Percentiles rank a stretch among this genome's conserved stretches.
Conservation (phyloP, 2,113 vertebrate species). For the Poecile atricapillus region DNA sequence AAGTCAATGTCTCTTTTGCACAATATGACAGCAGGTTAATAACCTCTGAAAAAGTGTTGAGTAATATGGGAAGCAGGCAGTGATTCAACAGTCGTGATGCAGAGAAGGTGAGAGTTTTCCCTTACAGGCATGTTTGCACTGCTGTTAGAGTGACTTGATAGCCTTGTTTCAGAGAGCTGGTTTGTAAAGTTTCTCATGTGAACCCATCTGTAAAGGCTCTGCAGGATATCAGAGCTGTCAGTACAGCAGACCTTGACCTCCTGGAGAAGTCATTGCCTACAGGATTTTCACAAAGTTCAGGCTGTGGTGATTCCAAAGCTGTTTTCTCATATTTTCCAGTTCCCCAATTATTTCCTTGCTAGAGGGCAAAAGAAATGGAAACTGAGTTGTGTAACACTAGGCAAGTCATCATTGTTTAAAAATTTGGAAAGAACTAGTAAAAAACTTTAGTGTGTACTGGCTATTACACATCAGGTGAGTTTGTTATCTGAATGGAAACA, state of each 20-base stretch:
- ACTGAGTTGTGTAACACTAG: neutral
- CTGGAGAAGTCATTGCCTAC: neutral
- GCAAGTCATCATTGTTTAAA: neutral
- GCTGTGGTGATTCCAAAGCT: neutral
- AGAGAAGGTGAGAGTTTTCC: neutral
- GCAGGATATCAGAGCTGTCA: neutral
- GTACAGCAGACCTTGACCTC: neutral
- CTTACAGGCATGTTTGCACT: neutral
- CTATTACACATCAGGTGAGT: neutral
- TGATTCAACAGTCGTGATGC: neutral
- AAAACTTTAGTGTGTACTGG: neutral
- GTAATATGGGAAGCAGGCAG: neutral
- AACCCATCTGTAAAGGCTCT: neutral
- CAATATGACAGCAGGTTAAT: neutral
- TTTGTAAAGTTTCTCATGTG: neutral
- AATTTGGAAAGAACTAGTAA: neutral
- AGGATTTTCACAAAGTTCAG: neutral
- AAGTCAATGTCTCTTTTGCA: neutral
- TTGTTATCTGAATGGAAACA: neutral
- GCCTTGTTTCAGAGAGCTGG: neutral
- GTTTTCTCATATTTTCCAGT: neutral
- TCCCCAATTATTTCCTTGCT: neutral
- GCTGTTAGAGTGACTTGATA: neutral
- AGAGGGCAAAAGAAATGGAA: neutral
- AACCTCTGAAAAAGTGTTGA: neutral